Evolutionary conservation across 2,113 vertebrate genomes (phyloP), one percentile per base, ranked within the genome.

Genomic region (Leucopsar rothschildi): DNA sequence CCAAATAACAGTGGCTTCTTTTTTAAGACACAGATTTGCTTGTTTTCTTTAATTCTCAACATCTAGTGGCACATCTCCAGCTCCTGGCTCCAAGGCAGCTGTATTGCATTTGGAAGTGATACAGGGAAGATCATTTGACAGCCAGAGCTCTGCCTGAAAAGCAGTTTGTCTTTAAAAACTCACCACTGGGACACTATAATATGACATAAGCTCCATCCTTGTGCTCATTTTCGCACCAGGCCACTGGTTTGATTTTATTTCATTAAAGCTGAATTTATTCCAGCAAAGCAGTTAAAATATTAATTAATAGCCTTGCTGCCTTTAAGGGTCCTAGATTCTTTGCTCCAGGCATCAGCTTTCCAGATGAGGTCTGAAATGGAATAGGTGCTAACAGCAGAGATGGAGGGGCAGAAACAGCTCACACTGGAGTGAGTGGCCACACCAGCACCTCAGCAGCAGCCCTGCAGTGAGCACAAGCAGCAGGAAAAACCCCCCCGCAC

Each of bases 281-380:
- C 66, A 73, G 79, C 72, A 65, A 86, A 88, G 61, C 78, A 83
- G 88, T n/a, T 94, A 77, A 90, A 95, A 93, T 92, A 89, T 75
- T 92, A 79, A 78, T 69, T n/a, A 31, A 31, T 22, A 70, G 33
- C 21, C 81, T 78, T 70, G 45, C 66, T 72, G 61, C 77, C 88
- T 92, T 45, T 35, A 50, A 70, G 82, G 20, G 42, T 66, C 89
- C 61, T 55, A 19, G 56, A n/a, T 15, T 66, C 64, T 79, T 42
- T 9, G 33, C 86, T 77, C 35, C 73, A 37, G 72, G 66, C 78
- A 57, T 21, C 76, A 63, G 78, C 49, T 70, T 47, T 61, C 35
- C 77, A 19, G 78, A 14, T 3, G 35, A 82, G 77, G 29, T 68
- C 60, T 82, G 33, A 20, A 6, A 23, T 19, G 61, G 86, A 72